These are phyloP conservation scores for Vulpes vulpes DNA, from an alignment of 2,113 vertebrate species.

Conservation along the genomic window DNA sequence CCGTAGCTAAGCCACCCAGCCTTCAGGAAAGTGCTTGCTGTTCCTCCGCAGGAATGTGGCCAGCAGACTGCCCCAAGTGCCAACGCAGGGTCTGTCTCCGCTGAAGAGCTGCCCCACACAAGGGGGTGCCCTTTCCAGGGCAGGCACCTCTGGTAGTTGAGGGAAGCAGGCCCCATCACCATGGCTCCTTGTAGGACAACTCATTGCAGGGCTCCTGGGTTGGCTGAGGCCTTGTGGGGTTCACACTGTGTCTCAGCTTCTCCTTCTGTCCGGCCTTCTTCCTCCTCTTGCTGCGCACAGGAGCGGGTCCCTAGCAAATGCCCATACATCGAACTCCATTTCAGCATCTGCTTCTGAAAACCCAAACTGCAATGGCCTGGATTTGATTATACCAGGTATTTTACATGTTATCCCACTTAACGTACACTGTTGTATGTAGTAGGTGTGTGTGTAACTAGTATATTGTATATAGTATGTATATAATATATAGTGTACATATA, in stretches of 20 bases:
- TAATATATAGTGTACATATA: not conserved
- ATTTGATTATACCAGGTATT: not conserved
- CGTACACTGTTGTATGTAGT: not conserved
- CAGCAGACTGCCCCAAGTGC: not conserved
- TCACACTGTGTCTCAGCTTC: not conserved
- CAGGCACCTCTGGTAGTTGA: not conserved
- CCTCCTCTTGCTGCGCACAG: not conserved
- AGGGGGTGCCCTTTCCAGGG: not conserved
- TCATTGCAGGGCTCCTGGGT: fast-evolving
- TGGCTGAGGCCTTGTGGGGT: fast-evolving
- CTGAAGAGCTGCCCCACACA: not conserved
- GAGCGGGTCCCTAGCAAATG: not conserved
- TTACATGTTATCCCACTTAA: not conserved
- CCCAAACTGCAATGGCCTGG: not conserved
- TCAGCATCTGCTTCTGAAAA: conserved; percentile 16
- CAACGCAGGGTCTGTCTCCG: not conserved
- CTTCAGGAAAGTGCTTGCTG: not conserved
- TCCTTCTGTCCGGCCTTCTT: not conserved
- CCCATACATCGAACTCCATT: not conserved
- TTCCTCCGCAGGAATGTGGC: not conserved
- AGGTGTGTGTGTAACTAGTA: not conserved
- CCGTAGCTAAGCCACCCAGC: not conserved
- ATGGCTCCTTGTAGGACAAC: not conserved
- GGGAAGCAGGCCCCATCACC: not conserved
- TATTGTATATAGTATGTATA: not conserved